phyloP scores from a whole-genome alignment of 1,140 invertebrate genomes.

The Cyphomyrmex costatus region DNA sequence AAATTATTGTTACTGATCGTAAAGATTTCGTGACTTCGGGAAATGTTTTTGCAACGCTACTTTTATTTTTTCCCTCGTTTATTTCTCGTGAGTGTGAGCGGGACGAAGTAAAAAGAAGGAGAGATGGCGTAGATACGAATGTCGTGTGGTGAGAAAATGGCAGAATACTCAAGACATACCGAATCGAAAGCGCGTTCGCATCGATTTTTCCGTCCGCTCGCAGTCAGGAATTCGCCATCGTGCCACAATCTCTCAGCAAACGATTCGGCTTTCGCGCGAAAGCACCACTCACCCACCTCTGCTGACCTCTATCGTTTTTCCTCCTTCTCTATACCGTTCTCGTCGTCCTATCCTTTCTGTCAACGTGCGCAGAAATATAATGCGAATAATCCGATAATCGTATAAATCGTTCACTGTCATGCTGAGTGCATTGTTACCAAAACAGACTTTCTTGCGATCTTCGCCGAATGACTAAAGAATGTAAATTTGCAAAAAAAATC shows the following conservation, averaged over 20 bases:
- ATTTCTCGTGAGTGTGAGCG: neutral
- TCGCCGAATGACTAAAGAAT: neutral
- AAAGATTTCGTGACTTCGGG: constrained; percentile 12
- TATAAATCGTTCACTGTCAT: constrained; percentile 52
- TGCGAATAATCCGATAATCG: constrained; percentile 37
- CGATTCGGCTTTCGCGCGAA: constrained; percentile 76
- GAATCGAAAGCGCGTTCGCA: constrained; percentile 73
- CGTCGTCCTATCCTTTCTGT: neutral
- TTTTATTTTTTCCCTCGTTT: constrained; percentile 3
- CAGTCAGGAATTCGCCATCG: constrained; percentile 80
- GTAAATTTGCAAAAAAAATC: neutral
- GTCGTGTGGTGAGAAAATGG: constrained; percentile 70
- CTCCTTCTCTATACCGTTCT: constrained; percentile 58
- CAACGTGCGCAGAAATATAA: constrained; percentile 52
- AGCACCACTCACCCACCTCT: constrained; percentile 69
- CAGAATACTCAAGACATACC: constrained; percentile 66
- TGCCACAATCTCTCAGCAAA: constrained; percentile 58
- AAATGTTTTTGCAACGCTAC: neutral
- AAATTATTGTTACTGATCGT: constrained; percentile 21
- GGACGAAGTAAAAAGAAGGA: neutral
- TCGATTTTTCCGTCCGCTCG: constrained; percentile 83
- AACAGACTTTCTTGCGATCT: constrained; percentile 3
- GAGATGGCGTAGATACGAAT: constrained; percentile 46
- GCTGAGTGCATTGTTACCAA: constrained; percentile 43
- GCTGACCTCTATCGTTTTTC: constrained; percentile 64